Percentiles rank a stretch among this genome's conserved stretches.
phyloP scores from a whole-genome alignment of 2,888 invertebrate species.

The Caenorhabditis sp. region DNA sequence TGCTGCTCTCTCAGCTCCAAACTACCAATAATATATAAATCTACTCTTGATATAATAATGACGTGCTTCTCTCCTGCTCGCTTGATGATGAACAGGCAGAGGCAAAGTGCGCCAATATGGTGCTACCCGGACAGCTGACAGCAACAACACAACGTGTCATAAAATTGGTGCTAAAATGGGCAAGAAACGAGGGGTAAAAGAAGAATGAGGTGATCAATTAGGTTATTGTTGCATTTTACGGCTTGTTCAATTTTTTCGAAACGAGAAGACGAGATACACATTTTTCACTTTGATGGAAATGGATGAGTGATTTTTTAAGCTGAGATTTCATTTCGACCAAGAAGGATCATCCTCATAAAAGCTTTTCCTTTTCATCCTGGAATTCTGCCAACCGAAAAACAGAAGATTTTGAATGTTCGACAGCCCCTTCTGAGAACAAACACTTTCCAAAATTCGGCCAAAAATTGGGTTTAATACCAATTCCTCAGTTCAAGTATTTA shows the following conservation, averaged over 20 bases:
- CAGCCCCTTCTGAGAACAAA: too few species aligned
- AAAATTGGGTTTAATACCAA: too few species aligned
- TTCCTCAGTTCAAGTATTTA: too few species aligned
- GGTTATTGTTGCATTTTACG: conserved; percentile 10
- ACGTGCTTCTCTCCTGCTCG: not conserved
- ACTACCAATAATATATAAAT: not conserved
- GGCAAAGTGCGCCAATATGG: conserved; percentile 2
- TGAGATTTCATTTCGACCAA: not conserved
- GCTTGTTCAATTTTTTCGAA: not conserved
- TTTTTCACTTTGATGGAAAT: conserved; percentile 5
- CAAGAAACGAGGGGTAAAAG: not conserved
- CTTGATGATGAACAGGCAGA: not conserved
- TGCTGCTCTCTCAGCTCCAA: not conserved
- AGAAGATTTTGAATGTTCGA: too few species aligned
- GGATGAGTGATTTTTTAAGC: conserved; percentile 3
- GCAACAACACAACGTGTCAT: conserved; percentile 31
- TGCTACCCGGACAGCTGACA: conserved; percentile 33
- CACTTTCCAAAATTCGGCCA: too few species aligned
- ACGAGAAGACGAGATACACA: not conserved
- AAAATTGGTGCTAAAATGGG: conserved; percentile 43
- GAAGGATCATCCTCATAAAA: not conserved
- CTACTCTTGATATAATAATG: not conserved
- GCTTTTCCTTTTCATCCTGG: too few species aligned
- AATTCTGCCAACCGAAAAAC: too few species aligned
- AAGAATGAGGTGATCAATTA: conserved; percentile 25